Base-by-base conservation (phyloP, 2,888 invertebrate genomes). In the Chloroclysta siterata region DNA sequence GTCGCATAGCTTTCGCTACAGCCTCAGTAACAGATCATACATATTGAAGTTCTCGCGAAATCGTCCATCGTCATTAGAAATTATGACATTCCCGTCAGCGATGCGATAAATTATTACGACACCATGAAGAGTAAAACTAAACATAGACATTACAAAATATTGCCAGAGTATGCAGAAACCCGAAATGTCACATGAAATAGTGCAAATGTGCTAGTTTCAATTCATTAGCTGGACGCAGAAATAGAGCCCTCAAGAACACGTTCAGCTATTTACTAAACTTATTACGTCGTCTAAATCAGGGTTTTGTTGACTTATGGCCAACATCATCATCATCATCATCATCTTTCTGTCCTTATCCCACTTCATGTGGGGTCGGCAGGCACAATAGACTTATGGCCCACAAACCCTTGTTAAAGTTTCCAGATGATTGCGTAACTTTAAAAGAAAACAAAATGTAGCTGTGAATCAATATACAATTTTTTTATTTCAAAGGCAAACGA, bases 101-200 rank as follows among this genome's bases (percentile, higher is more conserved):
- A 33, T 15, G 33, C 57, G 13, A 51, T 13, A 36, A 53, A n/a
- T 39, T 41, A 50, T 42, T 42, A 55, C 13, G 47, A 29, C 17
- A 29, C 50, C 15, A 14, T 58, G 44, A 36, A 56, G 13, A 39
- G 28, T 29, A 15, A n/a, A 29, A 46, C 51, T 42, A 51, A 42
- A 58, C 44, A 29, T 42, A 51, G 29, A 58, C 44, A 29, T n/a
- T 48, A 17, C 22, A 39, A 48, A 48, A 56, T 39, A 48, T 39
- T 28, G 39, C 36, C 28, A 28, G 14, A 55, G 15, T 33, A 15
- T 46, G 54, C 33, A 47, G 36, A 47, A 47, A 33, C 46, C 15
- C n/a, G 46, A 55, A 54, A 54, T 54, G 17, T 11, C 39, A 10
- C 11, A 39, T 39, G 53, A 44, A 15, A 28, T 44, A 44, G 42